Evolutionary conservation across 2,888 invertebrate species (phyloP).

Genomic region (Agrotis clavis): DNA sequence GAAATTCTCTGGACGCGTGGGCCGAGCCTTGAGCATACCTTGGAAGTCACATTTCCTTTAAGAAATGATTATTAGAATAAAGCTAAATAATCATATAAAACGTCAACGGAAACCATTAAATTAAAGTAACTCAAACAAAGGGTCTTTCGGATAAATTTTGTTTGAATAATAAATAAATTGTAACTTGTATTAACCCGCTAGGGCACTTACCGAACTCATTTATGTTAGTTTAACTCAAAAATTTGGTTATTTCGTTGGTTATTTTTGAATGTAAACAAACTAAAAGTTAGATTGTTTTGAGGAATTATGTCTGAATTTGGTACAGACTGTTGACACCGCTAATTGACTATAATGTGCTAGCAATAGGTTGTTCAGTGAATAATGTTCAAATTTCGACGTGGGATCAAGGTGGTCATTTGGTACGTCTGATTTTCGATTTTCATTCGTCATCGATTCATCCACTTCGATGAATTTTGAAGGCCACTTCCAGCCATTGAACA

Average conservation of each 20-base stretch:
- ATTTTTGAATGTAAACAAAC: conserved; percentile 24
- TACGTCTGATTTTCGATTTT: neutral
- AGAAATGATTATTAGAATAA: neutral
- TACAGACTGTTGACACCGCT: neutral
- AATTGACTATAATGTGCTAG: neutral
- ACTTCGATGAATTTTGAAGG: too few relatives aligned
- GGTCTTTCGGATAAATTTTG: conserved; percentile 11
- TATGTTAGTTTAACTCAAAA: conserved; percentile 21
- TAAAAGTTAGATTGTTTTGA: neutral
- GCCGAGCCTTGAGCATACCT: neutral
- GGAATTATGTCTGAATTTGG: neutral
- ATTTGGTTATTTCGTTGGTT: conserved; percentile 20
- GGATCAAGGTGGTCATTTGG: neutral
- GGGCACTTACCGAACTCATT: conserved; percentile 14
- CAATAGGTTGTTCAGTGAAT: neutral
- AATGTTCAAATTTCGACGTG: neutral
- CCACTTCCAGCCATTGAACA: too few relatives aligned
- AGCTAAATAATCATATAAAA: neutral
- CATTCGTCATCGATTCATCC: too few relatives aligned
- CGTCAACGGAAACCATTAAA: conserved; percentile 2
- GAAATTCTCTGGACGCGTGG: neutral
- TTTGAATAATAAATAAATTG: conserved; percentile 28
- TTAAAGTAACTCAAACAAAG: conserved; percentile 35
- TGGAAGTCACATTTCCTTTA: neutral
- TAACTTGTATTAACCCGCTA: conserved; percentile 6